phyloP scores from a whole-genome alignment of 2,113 vertebrate species.

The Sebastes schlegelii region DNA sequence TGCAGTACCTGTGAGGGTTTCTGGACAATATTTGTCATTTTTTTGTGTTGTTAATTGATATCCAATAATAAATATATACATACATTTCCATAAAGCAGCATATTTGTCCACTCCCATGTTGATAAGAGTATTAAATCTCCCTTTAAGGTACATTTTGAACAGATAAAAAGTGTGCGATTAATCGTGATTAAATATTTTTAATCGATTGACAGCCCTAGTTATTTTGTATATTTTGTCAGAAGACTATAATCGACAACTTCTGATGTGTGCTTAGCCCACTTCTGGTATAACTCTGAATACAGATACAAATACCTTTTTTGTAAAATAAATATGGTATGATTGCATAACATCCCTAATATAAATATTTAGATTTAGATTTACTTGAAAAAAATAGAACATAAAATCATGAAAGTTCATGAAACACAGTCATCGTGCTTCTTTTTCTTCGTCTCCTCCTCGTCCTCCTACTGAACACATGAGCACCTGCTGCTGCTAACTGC shows the following conservation, averaged over 20 bases:
- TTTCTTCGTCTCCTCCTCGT: not conserved
- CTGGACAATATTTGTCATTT: too few relatives aligned
- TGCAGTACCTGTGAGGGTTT: too few relatives aligned
- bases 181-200: too few relatives aligned
- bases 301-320: not conserved
- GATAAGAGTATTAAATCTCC: too few relatives aligned
- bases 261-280: not conserved
- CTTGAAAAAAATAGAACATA: not conserved
- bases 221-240: not conserved
- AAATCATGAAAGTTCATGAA: not conserved
- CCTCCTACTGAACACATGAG: not conserved
- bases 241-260: not conserved
- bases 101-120: too few relatives aligned
- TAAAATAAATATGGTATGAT: not conserved
- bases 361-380: not conserved
- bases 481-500: slow-evolving; percentile 22
- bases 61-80: too few relatives aligned
- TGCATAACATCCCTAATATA: not conserved
- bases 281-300: not conserved
- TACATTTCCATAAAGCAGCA: too few relatives aligned
- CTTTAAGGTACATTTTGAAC: too few relatives aligned
- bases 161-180: too few relatives aligned
- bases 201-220: too few relatives aligned
- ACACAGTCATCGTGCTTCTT: not conserved
- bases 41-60: too few relatives aligned